These are phyloP conservation scores for Xestobium rufovillosum DNA, from an alignment of 2,888 invertebrate species.

Conservation along the genomic window DNA sequence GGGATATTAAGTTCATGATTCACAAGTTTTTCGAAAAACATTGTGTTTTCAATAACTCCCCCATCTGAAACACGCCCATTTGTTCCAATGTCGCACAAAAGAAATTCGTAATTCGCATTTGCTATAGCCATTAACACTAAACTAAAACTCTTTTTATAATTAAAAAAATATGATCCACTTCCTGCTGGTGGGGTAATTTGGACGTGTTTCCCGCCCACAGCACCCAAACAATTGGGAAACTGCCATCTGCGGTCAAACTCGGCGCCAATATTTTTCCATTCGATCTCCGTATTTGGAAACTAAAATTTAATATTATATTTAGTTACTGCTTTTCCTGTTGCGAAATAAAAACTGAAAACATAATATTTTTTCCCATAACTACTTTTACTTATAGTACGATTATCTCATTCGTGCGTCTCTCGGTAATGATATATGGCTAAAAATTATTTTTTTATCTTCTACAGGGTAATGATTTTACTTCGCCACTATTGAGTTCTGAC, in stretches of 20 bases:
- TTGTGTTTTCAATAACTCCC: neutral
- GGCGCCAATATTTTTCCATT: neutral
- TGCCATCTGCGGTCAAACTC: neutral
- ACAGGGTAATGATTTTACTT: no score
- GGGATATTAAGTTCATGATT: slow-evolving; percentile 11
- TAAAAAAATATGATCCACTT: neutral
- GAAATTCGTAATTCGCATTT: neutral
- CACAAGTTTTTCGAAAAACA: neutral
- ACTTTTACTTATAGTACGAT: no score
- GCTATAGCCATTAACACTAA: neutral
- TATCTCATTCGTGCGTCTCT: no score
- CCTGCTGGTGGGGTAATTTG: neutral
- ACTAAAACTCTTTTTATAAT: neutral
- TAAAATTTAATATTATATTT: no score
- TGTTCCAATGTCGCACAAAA: neutral
- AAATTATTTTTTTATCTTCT: no score
- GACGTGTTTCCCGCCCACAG: slow-evolving; percentile 2
- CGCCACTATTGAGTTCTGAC: no score
- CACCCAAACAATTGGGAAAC: neutral
- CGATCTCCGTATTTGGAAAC: neutral
- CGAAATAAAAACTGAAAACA: no score
- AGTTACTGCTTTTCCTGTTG: no score
- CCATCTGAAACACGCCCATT: neutral
- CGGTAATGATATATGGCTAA: no score
- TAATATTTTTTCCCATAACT: no score